Conservation (phyloP, 2,888 invertebrate species). For the Allacma fusca region DNA sequence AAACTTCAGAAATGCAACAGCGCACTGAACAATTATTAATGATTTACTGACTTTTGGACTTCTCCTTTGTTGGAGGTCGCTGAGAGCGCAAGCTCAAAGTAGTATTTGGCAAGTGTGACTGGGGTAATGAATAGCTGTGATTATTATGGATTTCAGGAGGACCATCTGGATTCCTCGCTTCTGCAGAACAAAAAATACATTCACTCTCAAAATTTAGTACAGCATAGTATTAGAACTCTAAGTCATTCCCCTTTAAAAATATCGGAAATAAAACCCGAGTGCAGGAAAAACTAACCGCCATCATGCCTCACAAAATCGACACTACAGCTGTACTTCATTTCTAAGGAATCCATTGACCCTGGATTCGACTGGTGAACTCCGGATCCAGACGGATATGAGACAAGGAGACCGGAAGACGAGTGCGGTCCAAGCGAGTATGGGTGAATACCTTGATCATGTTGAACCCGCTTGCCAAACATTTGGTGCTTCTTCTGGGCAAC, state of each 20-base stretch:
- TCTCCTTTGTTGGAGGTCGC: constrained; percentile 55
- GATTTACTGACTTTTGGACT: constrained; percentile 56
- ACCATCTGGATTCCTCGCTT: constrained; percentile 35
- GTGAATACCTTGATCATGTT: constrained; percentile 70
- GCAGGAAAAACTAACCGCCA: constrained; percentile 49
- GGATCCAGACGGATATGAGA: constrained; percentile 60
- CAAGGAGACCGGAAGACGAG: constrained; percentile 45
- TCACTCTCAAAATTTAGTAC: background rate
- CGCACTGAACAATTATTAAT: background rate
- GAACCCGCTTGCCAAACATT: constrained; percentile 88
- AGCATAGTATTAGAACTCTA: too few relatives aligned
- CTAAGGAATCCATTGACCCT: constrained; percentile 68
- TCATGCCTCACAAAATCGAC: constrained; percentile 69
- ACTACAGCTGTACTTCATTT: constrained; percentile 76
- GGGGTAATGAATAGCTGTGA: constrained; percentile 82
- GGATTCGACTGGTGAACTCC: constrained; percentile 63
- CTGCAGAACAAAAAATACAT: constrained; percentile 10
- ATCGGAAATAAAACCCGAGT: too few relatives aligned
- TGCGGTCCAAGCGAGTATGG: constrained; percentile 54
- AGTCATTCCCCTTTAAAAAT: too few relatives aligned
- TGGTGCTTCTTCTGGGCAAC: constrained; percentile 91
- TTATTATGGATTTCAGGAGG: constrained; percentile 74
- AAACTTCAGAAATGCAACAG: too few relatives aligned
- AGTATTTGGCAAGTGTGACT: constrained; percentile 64
- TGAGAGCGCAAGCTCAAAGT: constrained; percentile 45